These are phyloP conservation scores for Torymus auratus DNA, from an alignment of 2,888 invertebrate species.

Conservation along the genomic window DNA sequence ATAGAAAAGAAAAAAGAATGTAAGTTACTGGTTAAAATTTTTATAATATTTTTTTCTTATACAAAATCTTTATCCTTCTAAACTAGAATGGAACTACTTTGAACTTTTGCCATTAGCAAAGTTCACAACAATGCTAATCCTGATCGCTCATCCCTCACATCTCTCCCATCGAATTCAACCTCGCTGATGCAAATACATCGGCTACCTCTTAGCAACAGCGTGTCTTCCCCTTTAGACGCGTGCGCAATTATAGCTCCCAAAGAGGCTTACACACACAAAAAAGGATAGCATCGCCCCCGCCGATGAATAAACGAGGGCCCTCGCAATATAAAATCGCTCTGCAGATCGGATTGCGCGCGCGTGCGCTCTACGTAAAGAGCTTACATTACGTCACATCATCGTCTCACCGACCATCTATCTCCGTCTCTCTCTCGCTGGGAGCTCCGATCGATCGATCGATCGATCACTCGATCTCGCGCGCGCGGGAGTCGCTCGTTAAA, in stretches of 20 bases:
- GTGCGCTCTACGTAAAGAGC: slow-evolving; percentile 33
- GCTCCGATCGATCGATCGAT: slow-evolving; percentile 42
- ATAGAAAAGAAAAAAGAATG: background rate
- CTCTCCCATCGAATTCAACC: too few relatives aligned
- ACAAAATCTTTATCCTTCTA: too few relatives aligned
- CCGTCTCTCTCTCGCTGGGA: slow-evolving; percentile 9
- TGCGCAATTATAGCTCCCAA: slow-evolving; percentile 47
- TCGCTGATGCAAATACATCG: too few relatives aligned
- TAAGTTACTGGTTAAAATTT: too few relatives aligned
- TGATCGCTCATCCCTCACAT: too few relatives aligned
- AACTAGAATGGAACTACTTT: too few relatives aligned
- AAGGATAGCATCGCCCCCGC: background rate
- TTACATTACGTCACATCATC: slow-evolving; percentile 57
- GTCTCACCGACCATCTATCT: slow-evolving; percentile 39
- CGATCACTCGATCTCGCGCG: slow-evolving; percentile 44
- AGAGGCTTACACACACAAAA: slow-evolving; percentile 27
- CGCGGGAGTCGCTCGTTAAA: slow-evolving; percentile 48
- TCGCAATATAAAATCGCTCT: slow-evolving; percentile 43
- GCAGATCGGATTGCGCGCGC: slow-evolving; percentile 38
- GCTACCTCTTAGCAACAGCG: too few relatives aligned
- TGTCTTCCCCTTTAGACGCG: background rate
- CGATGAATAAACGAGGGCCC: slow-evolving; percentile 24
- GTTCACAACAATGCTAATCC: too few relatives aligned
- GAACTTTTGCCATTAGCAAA: too few relatives aligned
- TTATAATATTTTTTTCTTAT: too few relatives aligned